Percentiles rank a stretch among this genome's conserved stretches.
These are phyloP conservation scores for Corythucha ciliata DNA, from an alignment of 2,888 invertebrate genomes.

Conservation along the genomic window DNA sequence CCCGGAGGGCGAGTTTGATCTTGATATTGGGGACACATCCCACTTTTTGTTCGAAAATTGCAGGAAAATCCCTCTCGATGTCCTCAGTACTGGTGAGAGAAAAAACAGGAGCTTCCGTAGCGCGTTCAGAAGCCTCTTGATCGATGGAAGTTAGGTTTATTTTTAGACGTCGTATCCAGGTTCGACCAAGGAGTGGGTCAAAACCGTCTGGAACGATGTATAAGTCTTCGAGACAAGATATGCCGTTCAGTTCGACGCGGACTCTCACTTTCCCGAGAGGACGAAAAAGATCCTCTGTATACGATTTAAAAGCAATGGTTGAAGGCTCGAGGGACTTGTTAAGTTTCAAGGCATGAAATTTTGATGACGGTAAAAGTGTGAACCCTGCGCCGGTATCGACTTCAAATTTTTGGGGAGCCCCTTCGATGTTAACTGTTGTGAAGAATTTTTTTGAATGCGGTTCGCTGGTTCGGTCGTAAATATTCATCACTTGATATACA, in stretches of 20 bases:
- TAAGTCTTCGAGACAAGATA: conserved; percentile 1
- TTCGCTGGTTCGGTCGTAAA: conserved; percentile 11
- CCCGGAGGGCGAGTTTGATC: conserved; percentile 6
- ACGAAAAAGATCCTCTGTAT: conserved; percentile 4
- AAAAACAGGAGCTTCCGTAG: neutral
- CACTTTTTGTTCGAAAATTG: conserved; percentile 12
- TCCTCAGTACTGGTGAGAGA: conserved; percentile 12
- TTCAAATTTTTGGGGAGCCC: conserved; percentile 17
- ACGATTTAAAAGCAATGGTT: conserved; percentile 13
- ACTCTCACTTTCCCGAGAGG: conserved; percentile 19
- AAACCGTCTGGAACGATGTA: conserved; percentile 13
- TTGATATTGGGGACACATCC: conserved; percentile 17
- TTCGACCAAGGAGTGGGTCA: conserved; percentile 13
- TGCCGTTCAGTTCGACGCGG: conserved; percentile 3
- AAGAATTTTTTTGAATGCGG: conserved; percentile 12
- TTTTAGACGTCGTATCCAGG: conserved; percentile 13
- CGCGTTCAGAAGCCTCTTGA: neutral
- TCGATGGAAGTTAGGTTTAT: conserved; percentile 16
- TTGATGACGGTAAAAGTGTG: conserved; percentile 11
- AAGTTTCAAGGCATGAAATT: conserved; percentile 13
- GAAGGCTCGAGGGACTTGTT: conserved; percentile 14
- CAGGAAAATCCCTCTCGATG: conserved; percentile 7
- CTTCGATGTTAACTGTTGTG: conserved; percentile 16
- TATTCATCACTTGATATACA: neutral
- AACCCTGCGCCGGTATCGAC: conserved; percentile 17